Conservation (phyloP, 2,888 invertebrate species). For the Tipula helvola region DNA sequence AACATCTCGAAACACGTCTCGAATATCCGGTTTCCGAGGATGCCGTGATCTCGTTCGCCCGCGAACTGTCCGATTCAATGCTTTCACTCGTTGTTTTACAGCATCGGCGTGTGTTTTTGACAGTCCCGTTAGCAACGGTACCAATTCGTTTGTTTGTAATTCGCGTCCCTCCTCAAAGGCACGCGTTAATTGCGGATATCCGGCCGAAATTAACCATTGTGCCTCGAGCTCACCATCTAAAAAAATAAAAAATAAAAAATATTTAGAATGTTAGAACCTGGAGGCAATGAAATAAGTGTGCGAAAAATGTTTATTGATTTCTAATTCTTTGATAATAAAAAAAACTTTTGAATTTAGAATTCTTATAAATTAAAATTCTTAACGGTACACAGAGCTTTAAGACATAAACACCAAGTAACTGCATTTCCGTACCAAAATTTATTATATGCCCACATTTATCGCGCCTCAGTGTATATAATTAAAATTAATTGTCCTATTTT, state of each 20-base stretch:
- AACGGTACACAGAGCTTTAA: too few relatives aligned
- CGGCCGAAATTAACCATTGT: constrained; percentile 42
- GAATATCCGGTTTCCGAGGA: constrained; percentile 64
- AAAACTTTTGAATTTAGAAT: too few relatives aligned
- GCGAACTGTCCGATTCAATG: constrained; percentile 58
- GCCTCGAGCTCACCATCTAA: constrained; percentile 43
- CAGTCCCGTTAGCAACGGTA: constrained; percentile 40
- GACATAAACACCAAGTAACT: too few relatives aligned
- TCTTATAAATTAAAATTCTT: too few relatives aligned
- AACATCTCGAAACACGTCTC: constrained; percentile 71
- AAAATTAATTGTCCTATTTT: neutral
- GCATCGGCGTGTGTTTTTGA: constrained; percentile 59
- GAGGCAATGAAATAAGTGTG: neutral
- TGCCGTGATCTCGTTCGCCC: constrained; percentile 44
- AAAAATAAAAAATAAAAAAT: neutral
- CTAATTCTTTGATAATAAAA: too few relatives aligned
- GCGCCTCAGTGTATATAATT: too few relatives aligned
- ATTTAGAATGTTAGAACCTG: neutral
- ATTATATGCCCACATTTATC: neutral
- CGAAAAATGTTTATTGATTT: neutral
- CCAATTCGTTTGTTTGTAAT: constrained; percentile 42
- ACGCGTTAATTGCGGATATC: constrained; percentile 39
- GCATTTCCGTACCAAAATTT: neutral
- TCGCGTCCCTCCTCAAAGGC: constrained; percentile 40
- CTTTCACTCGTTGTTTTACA: constrained; percentile 55